Base-by-base conservation (phyloP, 2,113 vertebrate genomes). In the Rhegmatorhina hoffmannsi region DNA sequence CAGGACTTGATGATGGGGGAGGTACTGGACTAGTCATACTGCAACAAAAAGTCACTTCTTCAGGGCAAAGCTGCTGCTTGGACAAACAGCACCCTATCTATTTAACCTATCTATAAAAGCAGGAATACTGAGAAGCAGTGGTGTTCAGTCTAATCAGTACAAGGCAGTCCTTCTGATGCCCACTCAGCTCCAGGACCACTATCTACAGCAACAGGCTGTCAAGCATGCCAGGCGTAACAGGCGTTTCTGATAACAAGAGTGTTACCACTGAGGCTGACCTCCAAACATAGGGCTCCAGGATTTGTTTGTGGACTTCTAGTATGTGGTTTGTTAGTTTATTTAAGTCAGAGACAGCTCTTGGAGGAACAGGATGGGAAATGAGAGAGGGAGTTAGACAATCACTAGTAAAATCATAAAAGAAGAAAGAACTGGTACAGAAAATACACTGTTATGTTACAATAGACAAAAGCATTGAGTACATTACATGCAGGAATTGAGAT, bases 171-270 rank as follows among this genome's bases (percentile, higher is more conserved):
- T 44, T 53, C n/a, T 2, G 0, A 6, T n/a, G 46, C 29, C 72
- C 60, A 9, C 33, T 19, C 9, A 60, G 79, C 60, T 75, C 34
- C 59, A 66, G 68, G 44, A 58, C 33, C 18, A 40, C 56, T 28
- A 33, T 31, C 76, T 34, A 19, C 43, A 67, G 52, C 2, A 4
- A 79, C 31, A 80, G 38, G 50, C 70, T 78, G 85, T 63, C 53
- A 70, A 40, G 69, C 89, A 92, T 1, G 4, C 58, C 91, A 92
- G 25, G 47, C 70, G 74, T n/a, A 15, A 46, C 60, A 49, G 10
- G 21, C 78, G 53, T 50, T 74, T 77, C 82, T 93, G 93, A 67
- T 93, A 95, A 87, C 34, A 21, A 91, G 63, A 38, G 70, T 90
- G 63, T 36, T 59, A 47, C 47, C 59, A n/a, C 46, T 1, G 5